phyloP scores from a whole-genome alignment of 2,797 vertebrate genomes.

The Halcyon leucocephala region DNA sequence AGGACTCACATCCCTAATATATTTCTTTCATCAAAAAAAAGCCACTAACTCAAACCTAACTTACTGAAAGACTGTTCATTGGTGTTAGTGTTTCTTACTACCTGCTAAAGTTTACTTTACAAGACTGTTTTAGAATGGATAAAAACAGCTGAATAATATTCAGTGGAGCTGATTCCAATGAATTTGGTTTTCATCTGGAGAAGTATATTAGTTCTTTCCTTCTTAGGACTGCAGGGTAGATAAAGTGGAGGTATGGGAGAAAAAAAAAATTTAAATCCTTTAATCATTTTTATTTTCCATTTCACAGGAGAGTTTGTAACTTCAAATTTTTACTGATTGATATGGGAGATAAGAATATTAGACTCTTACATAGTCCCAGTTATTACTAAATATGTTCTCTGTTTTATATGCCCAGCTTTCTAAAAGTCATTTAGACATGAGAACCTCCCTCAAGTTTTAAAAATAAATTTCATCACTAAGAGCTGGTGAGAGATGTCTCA shows the following conservation, averaged over 20 bases:
- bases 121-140: background rate
- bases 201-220: background rate
- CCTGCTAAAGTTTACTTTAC: background rate
- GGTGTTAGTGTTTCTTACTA: background rate
- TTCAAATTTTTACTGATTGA: background rate
- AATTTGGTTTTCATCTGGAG: background rate
- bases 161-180: background rate
- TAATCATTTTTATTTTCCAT: background rate
- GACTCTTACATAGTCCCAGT: background rate
- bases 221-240: background rate
- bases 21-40: background rate
- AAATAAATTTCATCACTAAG: slow-evolving; percentile 1
- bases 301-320: background rate
- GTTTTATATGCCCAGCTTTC: background rate
- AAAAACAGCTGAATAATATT: background rate
- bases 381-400: background rate
- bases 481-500: background rate
- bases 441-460: background rate
- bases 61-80: background rate
- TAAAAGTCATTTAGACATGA: background rate
- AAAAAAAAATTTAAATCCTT: background rate
- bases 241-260: background rate
- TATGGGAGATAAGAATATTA: background rate
- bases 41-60: background rate
- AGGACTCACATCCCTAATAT: too few species aligned